Percentiles rank a stretch among this genome's conserved stretches.
Conservation (phyloP, 2,888 invertebrate genomes). For the Mimas tiliae region DNA sequence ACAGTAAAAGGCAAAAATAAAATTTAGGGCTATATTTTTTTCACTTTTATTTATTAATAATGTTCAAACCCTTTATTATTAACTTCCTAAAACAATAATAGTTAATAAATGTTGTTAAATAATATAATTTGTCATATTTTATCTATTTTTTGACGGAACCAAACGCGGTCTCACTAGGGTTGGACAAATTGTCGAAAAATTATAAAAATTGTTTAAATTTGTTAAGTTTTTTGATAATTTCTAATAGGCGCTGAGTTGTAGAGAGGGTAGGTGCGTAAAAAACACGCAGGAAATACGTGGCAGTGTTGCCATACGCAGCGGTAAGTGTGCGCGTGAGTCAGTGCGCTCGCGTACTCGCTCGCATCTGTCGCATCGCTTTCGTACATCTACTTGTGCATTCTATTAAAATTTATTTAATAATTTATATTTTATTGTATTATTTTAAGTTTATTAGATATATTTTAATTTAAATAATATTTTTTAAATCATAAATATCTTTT, state of each 20-base stretch:
- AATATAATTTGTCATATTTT: constrained; percentile 3
- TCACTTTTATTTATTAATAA: constrained; percentile 1
- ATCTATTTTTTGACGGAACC: constrained; percentile 25
- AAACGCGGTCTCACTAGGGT: constrained; percentile 41
- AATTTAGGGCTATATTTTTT: neutral
- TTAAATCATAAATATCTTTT: neutral
- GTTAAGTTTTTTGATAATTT: constrained; percentile 69
- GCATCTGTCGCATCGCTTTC: constrained; percentile 24
- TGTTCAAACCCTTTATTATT: neutral
- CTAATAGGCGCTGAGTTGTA: constrained; percentile 78
- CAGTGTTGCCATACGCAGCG: constrained; percentile 75
- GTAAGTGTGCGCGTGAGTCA: constrained; percentile 56
- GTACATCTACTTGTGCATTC: neutral
- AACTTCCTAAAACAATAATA: neutral
- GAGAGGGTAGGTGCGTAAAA: constrained; percentile 66
- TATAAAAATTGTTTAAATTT: constrained; percentile 59
- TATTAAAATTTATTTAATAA: constrained; percentile 16
- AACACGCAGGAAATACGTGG: constrained; percentile 61
- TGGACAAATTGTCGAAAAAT: constrained; percentile 57
- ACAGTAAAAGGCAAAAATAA: neutral
- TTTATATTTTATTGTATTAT: constrained; percentile 7
- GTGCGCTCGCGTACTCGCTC: constrained; percentile 34
- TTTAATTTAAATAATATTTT: neutral
- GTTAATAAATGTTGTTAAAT: neutral
- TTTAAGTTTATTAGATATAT: neutral